Evolutionary conservation across 2,113 vertebrate genomes (phyloP).

Genomic region (Junco hyemalis): DNA sequence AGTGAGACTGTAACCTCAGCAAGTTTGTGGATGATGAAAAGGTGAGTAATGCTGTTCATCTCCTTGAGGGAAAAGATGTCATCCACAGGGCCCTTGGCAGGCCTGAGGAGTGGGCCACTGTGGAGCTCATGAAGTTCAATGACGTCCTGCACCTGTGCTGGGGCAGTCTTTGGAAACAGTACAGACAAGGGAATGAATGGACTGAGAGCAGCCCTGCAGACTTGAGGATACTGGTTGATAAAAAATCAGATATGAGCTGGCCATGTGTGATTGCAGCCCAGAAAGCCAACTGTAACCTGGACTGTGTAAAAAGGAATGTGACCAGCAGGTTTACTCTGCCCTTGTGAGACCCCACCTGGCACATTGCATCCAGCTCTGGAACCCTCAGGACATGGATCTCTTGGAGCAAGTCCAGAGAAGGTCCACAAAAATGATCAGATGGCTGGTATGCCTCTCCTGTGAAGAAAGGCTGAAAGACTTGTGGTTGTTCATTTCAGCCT

Average conservation of each 20-base stretch:
- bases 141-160: neutral
- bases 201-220: neutral
- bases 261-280: neutral
- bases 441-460: neutral
- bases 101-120: neutral
- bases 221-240: neutral
- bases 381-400: neutral
- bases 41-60: neutral
- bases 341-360: neutral
- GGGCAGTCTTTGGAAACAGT: neutral
- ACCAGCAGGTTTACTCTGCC: neutral
- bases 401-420: neutral
- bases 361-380: neutral
- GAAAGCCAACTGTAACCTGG: neutral
- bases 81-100: neutral
- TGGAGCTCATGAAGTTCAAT: neutral
- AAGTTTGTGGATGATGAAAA: neutral
- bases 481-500: neutral
- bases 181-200: neutral
- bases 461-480: neutral
- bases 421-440: neutral
- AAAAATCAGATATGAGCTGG: neutral
- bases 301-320: neutral
- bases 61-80: neutral
- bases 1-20: neutral